phyloP scores from a whole-genome alignment of 2,797 vertebrate genomes.

The Microctenopoma steveboyesi region DNA sequence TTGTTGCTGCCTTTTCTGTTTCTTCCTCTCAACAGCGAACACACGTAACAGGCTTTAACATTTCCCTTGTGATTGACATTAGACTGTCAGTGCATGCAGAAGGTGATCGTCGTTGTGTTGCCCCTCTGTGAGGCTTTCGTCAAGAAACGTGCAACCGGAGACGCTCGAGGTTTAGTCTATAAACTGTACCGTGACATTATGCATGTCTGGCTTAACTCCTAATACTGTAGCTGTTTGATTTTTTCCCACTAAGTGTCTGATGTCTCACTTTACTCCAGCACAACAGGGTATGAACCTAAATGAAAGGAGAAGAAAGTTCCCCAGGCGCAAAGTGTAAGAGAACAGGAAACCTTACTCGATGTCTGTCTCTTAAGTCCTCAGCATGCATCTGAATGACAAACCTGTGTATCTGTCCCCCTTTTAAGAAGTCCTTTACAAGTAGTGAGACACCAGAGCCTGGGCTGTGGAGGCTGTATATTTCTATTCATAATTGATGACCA shows the following conservation, averaged over 20 bases:
- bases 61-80: conserved; percentile 37
- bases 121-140: neutral
- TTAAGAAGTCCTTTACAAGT: conserved; percentile 88
- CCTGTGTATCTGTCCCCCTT: conserved; percentile 87
- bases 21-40: conserved; percentile 42
- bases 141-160: neutral
- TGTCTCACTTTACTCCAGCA: conserved; percentile 60
- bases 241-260: conserved; percentile 44
- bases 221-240: conserved; percentile 24
- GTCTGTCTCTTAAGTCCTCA: conserved; percentile 72
- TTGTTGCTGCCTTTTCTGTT: conserved; percentile 40
- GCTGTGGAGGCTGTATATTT: conserved; percentile 88
- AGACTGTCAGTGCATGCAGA: neutral
- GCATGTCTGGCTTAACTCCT: conserved; percentile 18
- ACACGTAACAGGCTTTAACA: conserved; percentile 30
- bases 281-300: conserved; percentile 60
- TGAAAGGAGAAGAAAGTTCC: conserved; percentile 67
- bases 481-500: conserved; percentile 97
- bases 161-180: neutral
- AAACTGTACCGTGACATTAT: conserved; percentile 20
- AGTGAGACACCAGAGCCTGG: conserved; percentile 83
- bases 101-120: conserved; percentile 1
- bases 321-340: conserved; percentile 63
- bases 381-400: conserved; percentile 85
- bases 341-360: conserved; percentile 64